Conservation (phyloP, 2,797 vertebrate genomes). For the Sciurus vulgaris region DNA sequence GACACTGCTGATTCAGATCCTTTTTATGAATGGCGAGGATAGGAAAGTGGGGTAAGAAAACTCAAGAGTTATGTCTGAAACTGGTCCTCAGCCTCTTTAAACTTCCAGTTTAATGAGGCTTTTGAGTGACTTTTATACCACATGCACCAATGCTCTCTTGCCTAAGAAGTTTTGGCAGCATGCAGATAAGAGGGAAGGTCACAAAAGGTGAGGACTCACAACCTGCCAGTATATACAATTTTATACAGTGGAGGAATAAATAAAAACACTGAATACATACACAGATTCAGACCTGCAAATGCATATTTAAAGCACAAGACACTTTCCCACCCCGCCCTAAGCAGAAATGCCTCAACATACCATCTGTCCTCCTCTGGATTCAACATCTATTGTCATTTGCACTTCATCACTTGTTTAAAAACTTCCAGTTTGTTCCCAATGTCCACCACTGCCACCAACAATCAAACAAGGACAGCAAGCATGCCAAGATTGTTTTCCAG, state of each 20-base stretch:
- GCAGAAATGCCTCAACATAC: constrained; percentile 25
- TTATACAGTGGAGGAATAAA: constrained; percentile 30
- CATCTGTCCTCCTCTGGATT: not conserved
- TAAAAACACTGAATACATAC: constrained; percentile 23
- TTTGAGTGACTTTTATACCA: constrained; percentile 2
- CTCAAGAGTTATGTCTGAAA: constrained; percentile 41
- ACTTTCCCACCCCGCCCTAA: not conserved
- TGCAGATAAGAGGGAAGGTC: not conserved
- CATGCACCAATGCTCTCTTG: not conserved
- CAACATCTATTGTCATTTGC: not conserved
- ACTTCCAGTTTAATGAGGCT: constrained; percentile 30
- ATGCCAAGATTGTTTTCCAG: not conserved
- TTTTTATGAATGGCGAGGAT: constrained; percentile 70
- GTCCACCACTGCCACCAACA: not conserved
- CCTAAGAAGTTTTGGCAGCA: constrained; percentile 33
- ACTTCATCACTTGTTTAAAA: constrained; percentile 32
- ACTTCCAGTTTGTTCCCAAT: not conserved
- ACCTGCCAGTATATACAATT: constrained; percentile 39
- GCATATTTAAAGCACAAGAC: constrained; percentile 7
- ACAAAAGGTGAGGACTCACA: constrained; percentile 47
- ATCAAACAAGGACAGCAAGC: not conserved
- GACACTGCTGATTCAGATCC: constrained; percentile 74
- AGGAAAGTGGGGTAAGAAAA: constrained; percentile 40
- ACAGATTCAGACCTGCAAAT: not conserved
- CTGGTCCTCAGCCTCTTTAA: constrained; percentile 50